These are phyloP conservation scores for Heliothis virescens DNA, from an alignment of 1,140 invertebrate species.

Conservation along the genomic window DNA sequence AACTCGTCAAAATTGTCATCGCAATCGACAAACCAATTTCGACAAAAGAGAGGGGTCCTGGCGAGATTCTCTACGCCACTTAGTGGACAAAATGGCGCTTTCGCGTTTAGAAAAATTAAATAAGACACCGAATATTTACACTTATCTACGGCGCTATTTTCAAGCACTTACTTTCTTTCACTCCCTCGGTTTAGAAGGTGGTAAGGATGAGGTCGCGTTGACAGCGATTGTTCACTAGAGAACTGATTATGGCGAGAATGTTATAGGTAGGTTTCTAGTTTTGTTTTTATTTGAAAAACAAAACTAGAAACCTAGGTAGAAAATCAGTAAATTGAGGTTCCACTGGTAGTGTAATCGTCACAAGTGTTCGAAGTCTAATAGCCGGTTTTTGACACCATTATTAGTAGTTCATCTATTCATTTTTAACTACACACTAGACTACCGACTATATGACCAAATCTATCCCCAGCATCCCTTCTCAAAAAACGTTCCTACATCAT, in stretches of 20 bases:
- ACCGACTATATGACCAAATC: no score
- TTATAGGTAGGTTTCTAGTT: background rate
- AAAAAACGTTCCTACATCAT: no score
- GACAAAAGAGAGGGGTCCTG: background rate
- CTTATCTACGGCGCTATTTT: conserved; percentile 60
- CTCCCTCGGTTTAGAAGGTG: conserved; percentile 49
- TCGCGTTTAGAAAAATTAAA: conserved; percentile 62
- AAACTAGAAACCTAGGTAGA: no score
- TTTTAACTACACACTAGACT: no score
- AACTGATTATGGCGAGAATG: background rate
- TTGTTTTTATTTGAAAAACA: no score
- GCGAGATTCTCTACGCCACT: conserved; percentile 39
- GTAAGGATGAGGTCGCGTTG: conserved; percentile 35
- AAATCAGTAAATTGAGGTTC: no score
- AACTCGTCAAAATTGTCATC: background rate
- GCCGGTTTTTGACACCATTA: no score
- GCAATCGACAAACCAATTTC: conserved; percentile 27
- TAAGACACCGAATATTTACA: conserved; percentile 68
- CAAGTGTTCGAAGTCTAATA: no score
- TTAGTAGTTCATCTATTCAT: no score
- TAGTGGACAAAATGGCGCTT: conserved; percentile 45
- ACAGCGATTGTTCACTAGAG: conserved; percentile 26
- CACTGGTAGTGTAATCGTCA: no score
- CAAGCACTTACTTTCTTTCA: conserved; percentile 61
- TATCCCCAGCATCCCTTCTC: background rate